Evolutionary conservation across 2,113 vertebrate species (phyloP).

Genomic region (Paracyprichromis sp.): DNA sequence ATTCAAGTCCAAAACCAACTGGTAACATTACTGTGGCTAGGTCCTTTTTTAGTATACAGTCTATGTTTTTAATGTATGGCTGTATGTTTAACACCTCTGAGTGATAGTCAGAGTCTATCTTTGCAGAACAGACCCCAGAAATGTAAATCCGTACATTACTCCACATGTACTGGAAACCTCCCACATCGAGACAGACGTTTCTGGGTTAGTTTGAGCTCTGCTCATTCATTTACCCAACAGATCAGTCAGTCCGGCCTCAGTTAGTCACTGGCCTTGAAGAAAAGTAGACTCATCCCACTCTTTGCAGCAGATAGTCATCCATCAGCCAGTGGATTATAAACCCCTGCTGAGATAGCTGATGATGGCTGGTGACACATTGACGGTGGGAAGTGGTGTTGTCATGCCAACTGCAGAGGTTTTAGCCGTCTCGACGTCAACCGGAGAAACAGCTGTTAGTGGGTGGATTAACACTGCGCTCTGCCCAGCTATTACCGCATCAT

Average conservation of each 20-base stretch:
- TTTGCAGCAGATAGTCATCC: not conserved
- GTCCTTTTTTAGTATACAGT: not conserved
- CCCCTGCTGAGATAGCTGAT: not conserved
- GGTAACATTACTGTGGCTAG: not conserved
- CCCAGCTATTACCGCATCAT: not conserved
- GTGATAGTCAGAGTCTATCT: not conserved
- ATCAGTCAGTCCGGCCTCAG: not conserved
- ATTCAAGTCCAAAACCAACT: not conserved
- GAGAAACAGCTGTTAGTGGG: slow-evolving; percentile 27
- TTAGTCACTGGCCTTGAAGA: not conserved
- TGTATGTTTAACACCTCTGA: not conserved
- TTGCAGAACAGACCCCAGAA: fast-evolving
- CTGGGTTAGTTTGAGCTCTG: not conserved
- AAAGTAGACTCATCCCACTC: not conserved
- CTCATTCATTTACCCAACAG: not conserved
- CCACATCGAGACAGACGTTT: not conserved
- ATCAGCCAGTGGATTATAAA: slow-evolving; percentile 19
- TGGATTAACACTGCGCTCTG: not conserved
- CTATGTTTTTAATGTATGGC: not conserved
- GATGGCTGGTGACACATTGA: not conserved
- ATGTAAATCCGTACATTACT: not conserved
- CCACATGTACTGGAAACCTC: not conserved
- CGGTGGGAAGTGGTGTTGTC: slow-evolving; percentile 2
- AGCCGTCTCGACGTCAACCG: not conserved
- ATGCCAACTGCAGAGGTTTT: slow-evolving; percentile 20